Conservation (phyloP, 2,797 vertebrate genomes). For the Prionace glauca region DNA sequence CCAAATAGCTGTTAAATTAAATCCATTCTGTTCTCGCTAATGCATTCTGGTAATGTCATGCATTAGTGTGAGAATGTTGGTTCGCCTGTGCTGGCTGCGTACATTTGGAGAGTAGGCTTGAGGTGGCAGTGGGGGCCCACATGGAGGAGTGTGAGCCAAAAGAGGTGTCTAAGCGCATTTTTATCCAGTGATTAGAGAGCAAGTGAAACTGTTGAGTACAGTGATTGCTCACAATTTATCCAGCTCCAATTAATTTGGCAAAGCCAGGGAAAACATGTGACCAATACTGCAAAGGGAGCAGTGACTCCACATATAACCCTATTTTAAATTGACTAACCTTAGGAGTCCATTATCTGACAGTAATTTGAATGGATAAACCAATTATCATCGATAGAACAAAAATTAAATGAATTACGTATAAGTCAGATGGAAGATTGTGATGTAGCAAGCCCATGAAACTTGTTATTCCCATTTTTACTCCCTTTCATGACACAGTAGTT, state of each 20-base stretch:
- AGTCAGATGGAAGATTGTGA: background rate
- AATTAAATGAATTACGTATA: background rate
- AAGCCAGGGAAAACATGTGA: background rate
- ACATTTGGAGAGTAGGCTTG: background rate
- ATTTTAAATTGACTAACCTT: background rate
- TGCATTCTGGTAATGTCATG: background rate
- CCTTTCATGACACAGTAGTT: background rate
- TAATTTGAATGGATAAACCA: background rate
- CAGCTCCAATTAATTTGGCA: background rate
- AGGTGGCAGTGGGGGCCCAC: background rate
- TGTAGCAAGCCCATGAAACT: background rate
- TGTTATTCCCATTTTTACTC: background rate
- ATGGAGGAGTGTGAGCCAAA: background rate
- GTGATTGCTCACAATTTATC: background rate
- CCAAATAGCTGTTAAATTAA: background rate
- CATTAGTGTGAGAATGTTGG: background rate
- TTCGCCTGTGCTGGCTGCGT: background rate
- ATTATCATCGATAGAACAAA: background rate
- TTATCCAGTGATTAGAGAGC: background rate
- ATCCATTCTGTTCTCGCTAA: background rate
- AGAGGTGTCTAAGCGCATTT: background rate
- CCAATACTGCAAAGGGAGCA: background rate
- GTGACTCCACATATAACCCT: background rate
- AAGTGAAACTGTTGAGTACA: background rate
- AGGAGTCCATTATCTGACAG: background rate